Conservation (phyloP, 64 coral and sea anemone genomes). For the Pocillopora damicornis region DNA sequence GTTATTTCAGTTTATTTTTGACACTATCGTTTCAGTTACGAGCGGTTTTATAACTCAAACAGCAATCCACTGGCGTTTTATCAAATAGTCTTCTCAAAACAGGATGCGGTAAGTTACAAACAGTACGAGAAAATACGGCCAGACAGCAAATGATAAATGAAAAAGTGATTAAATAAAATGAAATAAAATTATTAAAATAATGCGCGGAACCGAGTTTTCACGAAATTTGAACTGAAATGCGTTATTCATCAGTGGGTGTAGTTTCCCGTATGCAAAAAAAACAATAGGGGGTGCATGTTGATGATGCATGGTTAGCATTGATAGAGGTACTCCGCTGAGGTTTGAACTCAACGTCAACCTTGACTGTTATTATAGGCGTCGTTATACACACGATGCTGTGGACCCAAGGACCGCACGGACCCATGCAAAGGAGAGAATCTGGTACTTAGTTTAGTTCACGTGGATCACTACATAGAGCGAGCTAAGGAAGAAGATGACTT, state of each 20-base stretch:
- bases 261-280: not conserved
- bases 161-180: not conserved
- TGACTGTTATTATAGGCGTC: slow-evolving; percentile 49
- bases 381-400: slow-evolving; percentile 59
- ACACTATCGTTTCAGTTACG: slow-evolving; percentile 42
- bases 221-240: too few species aligned
- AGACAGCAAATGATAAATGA: not conserved
- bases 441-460: slow-evolving; percentile 62
- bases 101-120: slow-evolving; percentile 58
- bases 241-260: too few species aligned
- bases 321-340: not conserved
- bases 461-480: slow-evolving; percentile 70
- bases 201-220: too few species aligned
- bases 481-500: slow-evolving; percentile 71
- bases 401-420: slow-evolving; percentile 72
- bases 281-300: not conserved
- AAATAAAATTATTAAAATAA: too few species aligned
- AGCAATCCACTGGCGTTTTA: slow-evolving; percentile 53
- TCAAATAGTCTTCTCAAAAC: slow-evolving; percentile 73
- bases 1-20: not conserved
- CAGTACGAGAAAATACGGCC: not conserved
- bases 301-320: not conserved
- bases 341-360: not conserved
- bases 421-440: slow-evolving; percentile 80
- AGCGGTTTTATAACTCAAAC: slow-evolving; percentile 62